Percentiles rank a stretch among this genome's conserved stretches.
Conservation (phyloP, 2,888 invertebrate genomes). For the Beris chalybata region DNA sequence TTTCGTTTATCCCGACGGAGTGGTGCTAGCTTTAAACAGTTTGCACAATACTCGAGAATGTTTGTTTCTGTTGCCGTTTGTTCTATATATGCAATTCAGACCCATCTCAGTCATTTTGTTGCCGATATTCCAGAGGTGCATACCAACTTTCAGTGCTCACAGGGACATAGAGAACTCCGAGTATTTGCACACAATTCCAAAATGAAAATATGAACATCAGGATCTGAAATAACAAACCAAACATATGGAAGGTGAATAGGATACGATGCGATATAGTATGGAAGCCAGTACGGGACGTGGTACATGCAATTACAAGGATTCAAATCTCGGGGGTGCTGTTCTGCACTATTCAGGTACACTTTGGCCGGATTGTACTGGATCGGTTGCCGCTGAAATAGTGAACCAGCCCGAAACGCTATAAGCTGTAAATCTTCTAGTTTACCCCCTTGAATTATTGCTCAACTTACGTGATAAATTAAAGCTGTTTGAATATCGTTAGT, state of each 20-base stretch:
- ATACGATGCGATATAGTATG: not conserved
- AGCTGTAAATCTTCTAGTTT: conserved; percentile 21
- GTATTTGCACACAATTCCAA: not conserved
- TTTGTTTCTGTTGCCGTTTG: too few relatives aligned
- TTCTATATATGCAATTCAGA: too few relatives aligned
- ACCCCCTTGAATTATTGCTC: conserved; percentile 23
- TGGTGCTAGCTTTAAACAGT: too few relatives aligned
- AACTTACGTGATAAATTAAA: conserved; percentile 27
- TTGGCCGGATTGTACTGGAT: not conserved
- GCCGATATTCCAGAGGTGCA: too few relatives aligned
- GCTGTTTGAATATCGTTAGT: conserved; percentile 27
- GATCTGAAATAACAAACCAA: conserved; percentile 8
- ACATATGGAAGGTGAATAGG: not conserved
- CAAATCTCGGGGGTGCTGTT: conserved; percentile 25
- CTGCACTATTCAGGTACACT: conserved; percentile 9
- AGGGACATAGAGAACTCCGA: too few relatives aligned
- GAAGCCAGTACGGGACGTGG: not conserved
- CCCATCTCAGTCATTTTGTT: too few relatives aligned
- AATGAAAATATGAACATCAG: conserved; percentile 19
- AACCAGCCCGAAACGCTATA: conserved; percentile 6
- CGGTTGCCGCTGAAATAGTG: conserved; percentile 13
- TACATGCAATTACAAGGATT: conserved; percentile 23
- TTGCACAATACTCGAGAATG: too few relatives aligned
- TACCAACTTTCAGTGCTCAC: too few relatives aligned
- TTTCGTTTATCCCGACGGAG: too few relatives aligned